Evolutionary conservation across 1,140 invertebrate species (phyloP), one percentile per base, ranked within the genome.

Genomic region (Riptortus pedestris): DNA sequence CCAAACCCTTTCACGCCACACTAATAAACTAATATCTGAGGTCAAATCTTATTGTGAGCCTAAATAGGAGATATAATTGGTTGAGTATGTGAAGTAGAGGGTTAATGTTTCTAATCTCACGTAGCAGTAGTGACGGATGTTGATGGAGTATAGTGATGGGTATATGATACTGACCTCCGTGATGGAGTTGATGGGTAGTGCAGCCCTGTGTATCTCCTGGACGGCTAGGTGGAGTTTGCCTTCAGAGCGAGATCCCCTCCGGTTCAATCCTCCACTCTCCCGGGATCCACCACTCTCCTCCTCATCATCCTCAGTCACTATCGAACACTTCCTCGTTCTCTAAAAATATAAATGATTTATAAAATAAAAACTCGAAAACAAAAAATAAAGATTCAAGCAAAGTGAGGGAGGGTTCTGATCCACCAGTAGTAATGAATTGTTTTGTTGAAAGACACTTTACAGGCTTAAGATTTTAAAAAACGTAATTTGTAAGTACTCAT

Each of bases 271-370:
- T 45, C 66, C 48, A 68, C 70, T 51, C 61, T 65, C 65, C 69
- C 69, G 63, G 66, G 63, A 58, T 31, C 66, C 66, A 20, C 80
- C 79, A 71, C 85, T 84, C 72, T 86, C 85, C 69, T 87, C 85
- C 68, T 89, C 88, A 68, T 91, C 88, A 71, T 90, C 89, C 74
- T 91, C 90, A 68, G 85, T 85, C 7, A 92, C 90, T 69, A 93
- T 91, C 69, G 88, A 90, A 75, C 90, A 93, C 72, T 93, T 92
- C 52, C 90, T 79, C 31, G 82, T 82, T 55, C 89, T 71, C 76
- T 71, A 60, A 14, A 45, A 51, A 29, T 5, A 55, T 1, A 4
- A 1, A 47, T 0, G n/a, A n/a, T n/a, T n/a, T n/a, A n/a, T n/a
- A 62, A 4, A 64, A 60, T 52, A 52, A 43, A 18, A 57, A 16